Evolutionary conservation across 2,888 invertebrate species (phyloP).

Genomic region (Agrypnus murinus): DNA sequence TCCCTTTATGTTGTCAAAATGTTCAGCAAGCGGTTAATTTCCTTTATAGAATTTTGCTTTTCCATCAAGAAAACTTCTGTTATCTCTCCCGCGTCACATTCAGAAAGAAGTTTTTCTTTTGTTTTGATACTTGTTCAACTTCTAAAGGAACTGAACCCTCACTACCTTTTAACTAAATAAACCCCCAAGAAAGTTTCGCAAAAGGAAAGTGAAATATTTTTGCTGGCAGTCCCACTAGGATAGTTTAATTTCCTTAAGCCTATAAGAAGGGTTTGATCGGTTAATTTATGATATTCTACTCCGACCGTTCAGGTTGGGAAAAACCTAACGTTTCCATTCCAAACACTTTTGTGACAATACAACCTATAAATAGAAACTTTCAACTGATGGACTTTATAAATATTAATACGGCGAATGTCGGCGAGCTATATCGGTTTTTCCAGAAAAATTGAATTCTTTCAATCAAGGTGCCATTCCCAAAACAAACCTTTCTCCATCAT

Average conservation of each 20-base stretch:
- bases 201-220: no score
- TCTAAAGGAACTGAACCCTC: no score
- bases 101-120: no score
- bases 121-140: no score
- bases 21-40: background rate
- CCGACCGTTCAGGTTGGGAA: constrained; percentile 22
- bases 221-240: background rate
- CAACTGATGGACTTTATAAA: constrained; percentile 20
- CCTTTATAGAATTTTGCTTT: background rate
- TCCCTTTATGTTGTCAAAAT: no score
- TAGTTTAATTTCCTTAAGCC: constrained; percentile 13
- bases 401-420: constrained; percentile 16
- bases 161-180: no score
- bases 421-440: background rate
- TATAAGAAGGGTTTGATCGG: background rate
- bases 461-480: background rate
- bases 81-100: background rate
- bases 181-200: no score
- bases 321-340: constrained; percentile 5
- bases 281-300: constrained; percentile 17
- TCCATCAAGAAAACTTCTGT: background rate
- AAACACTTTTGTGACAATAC: background rate
- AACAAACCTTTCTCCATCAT: constrained; percentile 83
- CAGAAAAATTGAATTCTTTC: no score
- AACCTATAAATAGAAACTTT: constrained; percentile 15